Evolutionary conservation across 2,888 invertebrate species (phyloP).

Genomic region (Lasioglossum marginatum): DNA sequence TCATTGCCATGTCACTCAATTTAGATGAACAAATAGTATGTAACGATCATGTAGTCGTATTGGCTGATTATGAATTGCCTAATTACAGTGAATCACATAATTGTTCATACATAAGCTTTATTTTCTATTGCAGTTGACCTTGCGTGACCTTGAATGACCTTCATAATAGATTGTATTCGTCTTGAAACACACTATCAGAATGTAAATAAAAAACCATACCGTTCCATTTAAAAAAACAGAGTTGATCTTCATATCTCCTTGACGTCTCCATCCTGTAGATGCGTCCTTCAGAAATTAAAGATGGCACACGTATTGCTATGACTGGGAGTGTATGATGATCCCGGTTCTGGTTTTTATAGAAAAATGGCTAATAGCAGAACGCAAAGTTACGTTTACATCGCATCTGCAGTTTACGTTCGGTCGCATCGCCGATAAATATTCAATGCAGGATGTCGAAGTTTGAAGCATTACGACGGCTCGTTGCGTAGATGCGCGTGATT

Average conservation of each 20-base stretch:
- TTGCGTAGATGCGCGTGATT: constrained; percentile 46
- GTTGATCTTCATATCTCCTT: no score
- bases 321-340: not conserved
- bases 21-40: not conserved
- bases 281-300: not conserved
- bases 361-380: not conserved
- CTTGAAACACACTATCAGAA: no score
- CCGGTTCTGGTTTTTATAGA: no score
- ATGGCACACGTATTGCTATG: not conserved
- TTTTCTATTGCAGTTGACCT: no score
- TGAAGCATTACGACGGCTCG: constrained; percentile 24
- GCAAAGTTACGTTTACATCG: constrained; percentile 19
- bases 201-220: no score
- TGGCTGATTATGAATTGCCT: not conserved
- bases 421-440: constrained; percentile 39
- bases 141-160: no score
- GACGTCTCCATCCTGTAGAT: no score
- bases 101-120: no score
- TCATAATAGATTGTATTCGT: no score
- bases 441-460: constrained; percentile 27
- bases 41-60: not conserved
- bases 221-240: no score
- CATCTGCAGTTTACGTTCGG: constrained; percentile 24
- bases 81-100: not conserved
- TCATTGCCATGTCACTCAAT: not conserved